A percentile compares a stretch with the other conserved stretches of the same genome.
phyloP scores from a whole-genome alignment of 2,888 invertebrate genomes.

The Neoascia interrupta region DNA sequence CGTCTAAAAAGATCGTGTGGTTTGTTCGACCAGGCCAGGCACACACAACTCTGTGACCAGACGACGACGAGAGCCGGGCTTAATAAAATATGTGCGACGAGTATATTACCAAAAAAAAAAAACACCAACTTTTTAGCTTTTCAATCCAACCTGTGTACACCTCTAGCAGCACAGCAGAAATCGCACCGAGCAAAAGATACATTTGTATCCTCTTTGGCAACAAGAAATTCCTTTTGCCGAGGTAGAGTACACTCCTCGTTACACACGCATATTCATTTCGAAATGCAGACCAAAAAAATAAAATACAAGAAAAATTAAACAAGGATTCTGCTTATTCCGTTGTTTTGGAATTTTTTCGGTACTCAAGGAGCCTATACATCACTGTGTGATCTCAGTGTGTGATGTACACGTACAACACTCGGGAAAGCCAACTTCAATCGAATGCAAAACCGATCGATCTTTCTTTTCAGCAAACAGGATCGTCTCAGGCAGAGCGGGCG shows the following conservation, averaged over 20 bases:
- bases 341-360: slow-evolving; percentile 48
- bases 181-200: slow-evolving; percentile 30
- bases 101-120: slow-evolving; percentile 60
- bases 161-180: background rate
- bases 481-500: slow-evolving; percentile 56
- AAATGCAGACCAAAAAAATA: background rate
- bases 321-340: slow-evolving; percentile 57
- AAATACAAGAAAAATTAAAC: slow-evolving; percentile 4
- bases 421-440: slow-evolving; percentile 31
- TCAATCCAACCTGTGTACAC: slow-evolving; percentile 7
- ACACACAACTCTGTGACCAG: slow-evolving; percentile 22
- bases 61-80: slow-evolving; percentile 21
- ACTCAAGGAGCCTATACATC: slow-evolving; percentile 13
- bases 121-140: slow-evolving; percentile 28
- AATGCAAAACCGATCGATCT: slow-evolving; percentile 69
- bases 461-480: slow-evolving; percentile 30
- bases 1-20: background rate
- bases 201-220: slow-evolving; percentile 47
- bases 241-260: background rate
- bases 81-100: slow-evolving; percentile 67
- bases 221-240: slow-evolving; percentile 54
- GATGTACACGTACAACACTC: slow-evolving; percentile 5
- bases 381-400: slow-evolving; percentile 13
- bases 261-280: slow-evolving; percentile 54
- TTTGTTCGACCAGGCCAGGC: too few relatives aligned